Conservation (phyloP, 1,140 invertebrate genomes). For the Manduca sexta region DNA sequence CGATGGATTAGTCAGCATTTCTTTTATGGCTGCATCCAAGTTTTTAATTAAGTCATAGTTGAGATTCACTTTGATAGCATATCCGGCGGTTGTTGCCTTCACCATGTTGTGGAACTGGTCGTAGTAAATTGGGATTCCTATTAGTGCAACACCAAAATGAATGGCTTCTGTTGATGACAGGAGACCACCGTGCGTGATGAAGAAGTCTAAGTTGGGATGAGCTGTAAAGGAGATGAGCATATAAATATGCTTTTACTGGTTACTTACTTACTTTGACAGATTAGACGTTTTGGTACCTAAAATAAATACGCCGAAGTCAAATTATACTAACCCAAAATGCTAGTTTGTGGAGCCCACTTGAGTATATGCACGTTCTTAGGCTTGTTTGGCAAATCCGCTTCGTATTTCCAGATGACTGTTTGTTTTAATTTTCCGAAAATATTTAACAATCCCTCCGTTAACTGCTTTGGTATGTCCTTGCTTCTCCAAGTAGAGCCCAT, state of each 20-base stretch:
- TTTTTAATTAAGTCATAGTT: conserved; percentile 26
- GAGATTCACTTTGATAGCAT: conserved; percentile 46
- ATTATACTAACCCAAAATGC: conserved; percentile 54
- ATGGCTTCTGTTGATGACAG: conserved; percentile 79
- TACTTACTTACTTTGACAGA: too few species aligned
- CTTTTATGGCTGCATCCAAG: conserved; percentile 27
- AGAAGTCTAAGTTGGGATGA: conserved; percentile 76
- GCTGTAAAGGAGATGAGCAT: conserved; percentile 69
- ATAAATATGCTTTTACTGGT: too few species aligned
- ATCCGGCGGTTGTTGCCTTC: conserved; percentile 52
- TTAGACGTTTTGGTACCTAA: too few species aligned
- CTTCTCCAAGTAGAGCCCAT: conserved; percentile 61
- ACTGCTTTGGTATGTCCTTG: conserved; percentile 24
- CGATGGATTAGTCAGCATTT: conserved; percentile 16
- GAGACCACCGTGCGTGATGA: conserved; percentile 81
- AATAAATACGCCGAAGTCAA: background rate
- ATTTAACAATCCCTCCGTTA: conserved; percentile 38
- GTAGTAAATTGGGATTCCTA: conserved; percentile 79
- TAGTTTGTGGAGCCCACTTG: conserved; percentile 75
- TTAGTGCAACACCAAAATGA: conserved; percentile 78
- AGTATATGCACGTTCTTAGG: conserved; percentile 71
- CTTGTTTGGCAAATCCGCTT: conserved; percentile 43
- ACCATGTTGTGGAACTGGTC: conserved; percentile 76
- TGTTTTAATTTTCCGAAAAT: conserved; percentile 46
- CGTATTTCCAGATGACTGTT: conserved; percentile 67